A percentile compares a stretch with the other conserved stretches of the same genome.
Conservation (phyloP, 1,140 invertebrate species). For the Euwallacea fornicatus region DNA sequence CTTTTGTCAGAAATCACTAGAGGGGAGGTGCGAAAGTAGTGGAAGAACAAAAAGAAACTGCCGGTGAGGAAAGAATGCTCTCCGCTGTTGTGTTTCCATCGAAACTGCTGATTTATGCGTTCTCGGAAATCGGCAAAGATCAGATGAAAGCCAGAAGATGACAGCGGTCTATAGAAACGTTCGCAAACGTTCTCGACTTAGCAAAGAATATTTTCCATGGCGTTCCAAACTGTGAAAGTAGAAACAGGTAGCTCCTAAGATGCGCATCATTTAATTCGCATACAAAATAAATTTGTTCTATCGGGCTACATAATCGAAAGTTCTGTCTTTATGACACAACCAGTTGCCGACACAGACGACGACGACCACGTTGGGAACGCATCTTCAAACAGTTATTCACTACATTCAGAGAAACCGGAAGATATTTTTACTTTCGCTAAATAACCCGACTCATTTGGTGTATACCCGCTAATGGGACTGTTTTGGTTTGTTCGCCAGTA, state of each 20-base stretch:
- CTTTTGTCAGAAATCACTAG: too few relatives aligned
- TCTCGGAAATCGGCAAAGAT: too few relatives aligned
- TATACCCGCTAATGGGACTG: constrained; percentile 5
- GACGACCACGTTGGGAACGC: constrained; percentile 29
- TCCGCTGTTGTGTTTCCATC: too few relatives aligned
- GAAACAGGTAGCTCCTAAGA: background rate
- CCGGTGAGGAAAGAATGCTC: too few relatives aligned
- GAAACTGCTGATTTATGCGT: too few relatives aligned
- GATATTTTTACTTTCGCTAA: constrained; percentile 36
- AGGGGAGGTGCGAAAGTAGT: too few relatives aligned
- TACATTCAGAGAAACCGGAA: constrained; percentile 30
- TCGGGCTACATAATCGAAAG: constrained; percentile 34
- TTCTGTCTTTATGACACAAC: constrained; percentile 35
- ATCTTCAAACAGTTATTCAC: constrained; percentile 38
- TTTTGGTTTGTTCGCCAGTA: background rate
- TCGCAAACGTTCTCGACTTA: too few relatives aligned
- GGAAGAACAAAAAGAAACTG: too few relatives aligned
- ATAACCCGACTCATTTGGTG: constrained; percentile 29
- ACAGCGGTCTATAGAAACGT: too few relatives aligned
- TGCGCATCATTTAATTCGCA: constrained; percentile 13
- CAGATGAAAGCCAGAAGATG: too few relatives aligned
- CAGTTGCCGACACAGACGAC: constrained; percentile 21
- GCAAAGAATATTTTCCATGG: background rate
- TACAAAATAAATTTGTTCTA: constrained; percentile 34
- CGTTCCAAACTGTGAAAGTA: background rate